Conservation (phyloP, 2,113 vertebrate species). For the Leucosticte australis region DNA sequence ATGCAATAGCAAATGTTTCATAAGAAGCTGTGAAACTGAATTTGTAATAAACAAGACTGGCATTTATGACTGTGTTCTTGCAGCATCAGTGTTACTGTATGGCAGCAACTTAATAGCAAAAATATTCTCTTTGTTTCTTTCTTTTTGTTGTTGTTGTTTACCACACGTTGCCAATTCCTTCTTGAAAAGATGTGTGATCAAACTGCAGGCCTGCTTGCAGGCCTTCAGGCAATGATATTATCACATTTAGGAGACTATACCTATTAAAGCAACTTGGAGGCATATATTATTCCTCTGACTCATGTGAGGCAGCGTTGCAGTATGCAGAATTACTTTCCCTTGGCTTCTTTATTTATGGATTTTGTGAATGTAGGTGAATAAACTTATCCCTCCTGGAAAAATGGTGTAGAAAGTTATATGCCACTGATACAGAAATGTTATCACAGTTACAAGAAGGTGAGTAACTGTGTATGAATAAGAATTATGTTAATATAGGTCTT, state of each 20-base stretch:
- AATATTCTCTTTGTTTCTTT: not conserved
- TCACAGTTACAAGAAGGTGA: not conserved
- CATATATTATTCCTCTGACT: constrained; percentile 31
- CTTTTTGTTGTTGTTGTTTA: not conserved
- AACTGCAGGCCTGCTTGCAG: not conserved
- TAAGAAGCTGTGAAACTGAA: constrained; percentile 9
- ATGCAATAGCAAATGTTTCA: constrained; percentile 4
- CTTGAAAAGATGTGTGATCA: constrained; percentile 22
- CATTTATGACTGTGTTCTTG: not conserved
- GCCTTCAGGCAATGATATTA: constrained; percentile 17
- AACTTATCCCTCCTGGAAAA: not conserved
- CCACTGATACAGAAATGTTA: not conserved
- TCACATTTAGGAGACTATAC: constrained; percentile 28
- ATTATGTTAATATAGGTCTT: not conserved
- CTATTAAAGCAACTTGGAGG: constrained; percentile 19
- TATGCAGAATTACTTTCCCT: not conserved
- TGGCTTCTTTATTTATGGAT: not conserved
- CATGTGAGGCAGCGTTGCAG: not conserved
- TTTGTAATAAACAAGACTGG: not conserved
- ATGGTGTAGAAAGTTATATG: not conserved
- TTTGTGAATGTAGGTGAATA: not conserved
- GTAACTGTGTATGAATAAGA: not conserved
- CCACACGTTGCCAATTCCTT: not conserved
- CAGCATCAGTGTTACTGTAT: not conserved
- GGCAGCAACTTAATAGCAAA: not conserved